Evolutionary conservation across 2,888 invertebrate genomes (phyloP).

Genomic region (Napeogenes inachia): DNA sequence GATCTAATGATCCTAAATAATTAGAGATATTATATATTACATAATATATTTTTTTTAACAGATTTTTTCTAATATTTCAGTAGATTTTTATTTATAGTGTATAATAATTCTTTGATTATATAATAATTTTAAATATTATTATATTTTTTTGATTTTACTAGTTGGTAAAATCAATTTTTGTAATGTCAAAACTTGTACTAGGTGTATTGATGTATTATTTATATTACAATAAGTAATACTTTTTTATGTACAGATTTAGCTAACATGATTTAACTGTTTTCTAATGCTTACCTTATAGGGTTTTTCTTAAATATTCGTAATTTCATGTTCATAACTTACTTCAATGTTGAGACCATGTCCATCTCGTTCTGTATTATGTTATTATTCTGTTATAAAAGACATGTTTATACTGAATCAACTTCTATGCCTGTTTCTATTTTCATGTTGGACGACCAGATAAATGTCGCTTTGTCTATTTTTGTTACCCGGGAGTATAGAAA

Average conservation of each 20-base stretch:
- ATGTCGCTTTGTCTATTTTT: slow-evolving; percentile 16
- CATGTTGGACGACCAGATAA: slow-evolving; percentile 17
- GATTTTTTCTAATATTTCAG: no score
- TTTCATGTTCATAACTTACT: slow-evolving; percentile 29
- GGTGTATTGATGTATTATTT: no score
- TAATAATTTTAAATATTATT: no score
- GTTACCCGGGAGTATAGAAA: background rate
- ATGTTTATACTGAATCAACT: slow-evolving; percentile 8
- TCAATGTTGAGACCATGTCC: slow-evolving; percentile 27
- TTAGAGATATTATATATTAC: no score
- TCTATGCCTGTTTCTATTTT: slow-evolving; percentile 20
- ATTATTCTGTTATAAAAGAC: slow-evolving; percentile 13
- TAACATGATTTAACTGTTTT: slow-evolving; percentile 17
- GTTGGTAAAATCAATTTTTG: no score
- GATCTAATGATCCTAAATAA: no score
- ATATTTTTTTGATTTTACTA: no score
- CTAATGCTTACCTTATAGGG: slow-evolving; percentile 24
- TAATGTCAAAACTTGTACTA: no score
- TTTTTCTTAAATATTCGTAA: slow-evolving; percentile 15
- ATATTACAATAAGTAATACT: no score
- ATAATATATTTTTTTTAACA: no score
- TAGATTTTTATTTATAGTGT: no score
- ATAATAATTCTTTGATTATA: no score
- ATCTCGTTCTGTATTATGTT: slow-evolving; percentile 25
- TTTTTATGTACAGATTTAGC: slow-evolving; percentile 10